Evolutionary conservation across 2,797 vertebrate genomes (phyloP).

Genomic region (Takifugu ocellatus): DNA sequence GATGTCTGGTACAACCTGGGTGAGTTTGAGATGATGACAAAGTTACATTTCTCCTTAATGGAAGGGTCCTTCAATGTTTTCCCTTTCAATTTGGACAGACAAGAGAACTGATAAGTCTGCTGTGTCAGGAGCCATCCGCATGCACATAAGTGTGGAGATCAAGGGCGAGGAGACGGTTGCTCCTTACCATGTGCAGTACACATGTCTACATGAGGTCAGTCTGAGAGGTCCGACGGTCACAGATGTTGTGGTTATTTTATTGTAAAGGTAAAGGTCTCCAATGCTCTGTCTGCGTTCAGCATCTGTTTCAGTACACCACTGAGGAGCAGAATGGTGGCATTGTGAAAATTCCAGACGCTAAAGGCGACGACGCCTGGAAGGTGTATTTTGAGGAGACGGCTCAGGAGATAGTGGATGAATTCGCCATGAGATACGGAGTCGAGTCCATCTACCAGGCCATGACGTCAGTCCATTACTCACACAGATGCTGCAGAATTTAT

Average conservation of each 20-base stretch:
- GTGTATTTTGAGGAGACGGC: constrained; percentile 96
- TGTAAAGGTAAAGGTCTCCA: background rate
- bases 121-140: constrained; percentile 92
- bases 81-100: constrained; percentile 72
- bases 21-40: constrained; percentile 54
- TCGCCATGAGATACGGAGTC: constrained; percentile 96
- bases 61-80: background rate
- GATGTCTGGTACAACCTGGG: constrained; percentile 98
- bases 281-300: constrained; percentile 68
- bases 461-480: constrained; percentile 81
- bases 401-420: constrained; percentile 96
- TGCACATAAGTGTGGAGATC: constrained; percentile 98
- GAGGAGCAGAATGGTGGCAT: constrained; percentile 91
- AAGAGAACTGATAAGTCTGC: constrained; percentile 97
- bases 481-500: background rate
- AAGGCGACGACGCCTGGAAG: constrained; percentile 97
- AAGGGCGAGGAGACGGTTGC: constrained; percentile 97
- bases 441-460: constrained; percentile 99
- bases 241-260: constrained; percentile 8
- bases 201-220: constrained; percentile 92
- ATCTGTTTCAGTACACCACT: constrained; percentile 95
- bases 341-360: constrained; percentile 93
- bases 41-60: constrained; percentile 18
- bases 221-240: constrained; percentile 2
- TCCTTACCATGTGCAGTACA: constrained; percentile 97